These are phyloP conservation scores for Dinoponera quadriceps DNA, from an alignment of 1,140 invertebrate genomes.

Conservation along the genomic window DNA sequence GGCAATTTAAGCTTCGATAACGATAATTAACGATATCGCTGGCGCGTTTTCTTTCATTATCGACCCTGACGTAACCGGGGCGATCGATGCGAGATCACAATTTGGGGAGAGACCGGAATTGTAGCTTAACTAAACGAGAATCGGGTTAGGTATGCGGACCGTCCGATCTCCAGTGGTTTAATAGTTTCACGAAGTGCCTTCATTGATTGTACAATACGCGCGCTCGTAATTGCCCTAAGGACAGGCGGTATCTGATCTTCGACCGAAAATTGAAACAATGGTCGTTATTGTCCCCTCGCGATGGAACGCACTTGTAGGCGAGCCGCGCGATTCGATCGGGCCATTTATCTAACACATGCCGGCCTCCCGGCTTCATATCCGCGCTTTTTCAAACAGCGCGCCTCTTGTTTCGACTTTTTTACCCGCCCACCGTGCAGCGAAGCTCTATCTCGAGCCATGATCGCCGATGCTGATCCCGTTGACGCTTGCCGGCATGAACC, in stretches of 20 bases:
- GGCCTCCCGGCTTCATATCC: constrained; percentile 60
- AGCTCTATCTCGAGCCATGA: constrained; percentile 78
- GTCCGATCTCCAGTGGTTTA: constrained; percentile 44
- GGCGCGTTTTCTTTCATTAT: not conserved
- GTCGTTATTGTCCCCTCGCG: constrained; percentile 40
- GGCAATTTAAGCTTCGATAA: constrained; percentile 4
- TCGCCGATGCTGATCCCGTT: constrained; percentile 77
- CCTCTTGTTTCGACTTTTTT: constrained; percentile 77
- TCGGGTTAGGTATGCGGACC: constrained; percentile 12
- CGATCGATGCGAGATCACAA: constrained; percentile 5
- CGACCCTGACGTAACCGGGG: not conserved
- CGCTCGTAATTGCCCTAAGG: constrained; percentile 45
- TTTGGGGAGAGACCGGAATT: constrained; percentile 30
- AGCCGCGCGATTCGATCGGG: constrained; percentile 45
- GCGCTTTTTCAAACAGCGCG: constrained; percentile 65
- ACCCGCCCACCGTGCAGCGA: constrained; percentile 67
- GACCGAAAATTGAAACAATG: constrained; percentile 69
- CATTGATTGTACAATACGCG: constrained; percentile 51
- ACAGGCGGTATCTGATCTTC: constrained; percentile 31
- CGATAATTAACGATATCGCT: not conserved
- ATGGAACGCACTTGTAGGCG: constrained; percentile 57
- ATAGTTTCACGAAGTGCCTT: constrained; percentile 46
- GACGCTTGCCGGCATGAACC: constrained; percentile 70
- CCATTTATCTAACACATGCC: constrained; percentile 69
- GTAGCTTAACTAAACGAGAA: constrained; percentile 23